Evolutionary conservation across 64 coral and sea anemone genomes (phyloP), one percentile per base, ranked within the genome.

Genomic region (Pocillopora damicornis): DNA sequence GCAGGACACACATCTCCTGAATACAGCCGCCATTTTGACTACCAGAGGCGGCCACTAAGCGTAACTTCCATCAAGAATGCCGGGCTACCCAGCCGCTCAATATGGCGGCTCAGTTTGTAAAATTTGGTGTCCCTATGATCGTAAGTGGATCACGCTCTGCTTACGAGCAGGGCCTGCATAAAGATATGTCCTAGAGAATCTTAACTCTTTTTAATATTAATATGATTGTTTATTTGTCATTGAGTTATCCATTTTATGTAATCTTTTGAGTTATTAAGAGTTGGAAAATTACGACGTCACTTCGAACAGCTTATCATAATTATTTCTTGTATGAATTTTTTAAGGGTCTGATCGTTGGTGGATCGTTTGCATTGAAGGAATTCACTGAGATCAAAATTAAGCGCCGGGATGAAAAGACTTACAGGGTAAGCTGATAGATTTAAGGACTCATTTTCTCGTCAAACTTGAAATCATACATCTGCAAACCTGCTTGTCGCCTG

Each of bases 341-440:
- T 15, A 67, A 95, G 94, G 42, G 77, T 37, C 75, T 95, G 16
- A 77, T 95, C 20, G 58, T 95, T 60, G 94, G 78, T 86, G 94
- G 94, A 75, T 95, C 94, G 34, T 93, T 96, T 88, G 94, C 89
- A 37, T 84, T 96, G 58, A 96, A 96, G 75, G 94, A 96, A 85
- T 96, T 96, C 74, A 92, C 91, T 80, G 94, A 96, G 61, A 92
- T 96, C 37, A 96, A 96, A 79, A 96, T 96, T 69, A 92, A 87
- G 38, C 81, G 94, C 14, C 77, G 91, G 67, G 94, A 96, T 79
- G 82, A 88, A 13, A 96, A 96, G 65, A 68, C 58, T 73, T 91
- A 81, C 65, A 89, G 80, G 75, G 94, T 96, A 60, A 2, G 35
- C 63, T 1, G 42, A 51, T 51, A 51, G 7, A 51, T 51, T 51